Base-by-base conservation (phyloP, 2,797 vertebrate genomes). In the Antennarius maculatus region DNA sequence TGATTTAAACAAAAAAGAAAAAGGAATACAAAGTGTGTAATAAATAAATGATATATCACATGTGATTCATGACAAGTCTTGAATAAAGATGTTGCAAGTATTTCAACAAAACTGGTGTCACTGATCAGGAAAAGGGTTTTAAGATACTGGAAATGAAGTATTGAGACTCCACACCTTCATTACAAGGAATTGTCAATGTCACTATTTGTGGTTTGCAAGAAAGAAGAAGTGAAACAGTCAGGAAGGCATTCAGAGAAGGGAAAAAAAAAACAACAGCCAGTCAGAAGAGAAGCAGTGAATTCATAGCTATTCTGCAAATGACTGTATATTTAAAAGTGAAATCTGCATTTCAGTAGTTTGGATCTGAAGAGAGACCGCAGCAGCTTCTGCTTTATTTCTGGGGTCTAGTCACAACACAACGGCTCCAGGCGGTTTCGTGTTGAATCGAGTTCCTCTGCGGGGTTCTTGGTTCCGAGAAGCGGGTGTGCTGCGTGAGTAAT, bases 381-480 rank as follows among this genome's bases (percentile, higher is more conserved):
- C 46, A 42, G 11, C 69, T 58, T 47, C 70, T 60, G 61, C 61
- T 81, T 67, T 73, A 83, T 86, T 77, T 86, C 80, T 75, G 61
- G 55, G 72, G 71, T 23, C 23, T 77, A 61, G 53, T 54, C 66
- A 65, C 61, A 79, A 84, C 77, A 79, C 71, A 86, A 81, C 72
- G 72, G 68, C 82, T 68, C 61, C 37, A 83, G 72, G 82, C 52
- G 86, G 93, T 94, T 95, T 95, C 94, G 93, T 85, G 92, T 87
- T 94, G 91, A 94, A 94, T 92, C 80, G 79, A 90, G 92, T 94
- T 94, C 94, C 93, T 93, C 91, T 92, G 82, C 86, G 86, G 61
- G 86, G 89, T 91, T 86, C 86, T 81, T 79, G 84, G 89, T 95
- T 95, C 93, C 92, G 87, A 94, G 94, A 94, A 95, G 77, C 66